Evolutionary conservation across 2,797 vertebrate genomes (phyloP), one percentile per base, ranked within the genome.

Genomic region (Liasis olivaceus): DNA sequence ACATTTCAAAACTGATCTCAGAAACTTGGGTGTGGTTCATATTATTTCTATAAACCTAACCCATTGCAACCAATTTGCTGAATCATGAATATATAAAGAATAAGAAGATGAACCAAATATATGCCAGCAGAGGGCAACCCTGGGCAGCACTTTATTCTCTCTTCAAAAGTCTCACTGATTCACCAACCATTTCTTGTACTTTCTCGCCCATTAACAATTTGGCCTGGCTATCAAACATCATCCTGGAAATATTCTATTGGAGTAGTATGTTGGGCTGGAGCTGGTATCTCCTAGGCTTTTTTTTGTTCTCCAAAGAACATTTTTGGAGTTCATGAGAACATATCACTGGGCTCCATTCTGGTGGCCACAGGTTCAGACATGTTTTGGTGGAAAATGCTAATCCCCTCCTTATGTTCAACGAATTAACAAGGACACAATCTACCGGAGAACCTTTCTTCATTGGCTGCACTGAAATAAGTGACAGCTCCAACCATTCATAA

Each of bases 21-120:
- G 92, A 86, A 89, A 88, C 69, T 64, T 62, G 90, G 92, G 89
- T 89, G 89, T 64, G 54, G 87, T 14, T 51, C 15, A 1, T 20
- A 9, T 64, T 11, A 59, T 60, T n/a, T 86, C 54, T 31, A 63
- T 88, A 89, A 77, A 89, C 54, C n/a, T 7, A 84, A 56, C 89
- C 59, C 36, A 31, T 24, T 13, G 20, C 28, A 26, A 64, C 85
- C 62, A 47, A 63, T 90, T 14, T 84, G 89, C 69, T 93, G 85
- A 90, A 87, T 66, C 92, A 90, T n/a, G 13, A 5, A 5, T 31
- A 17, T 54, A 22, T 51, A 58, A 26, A 69, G 63, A 54, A 36
- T 17, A 60, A n/a, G 31, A 2, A 58, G 47, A n/a, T 28, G n/a
- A 24, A 36, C 11, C 36, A 17, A 66, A 88, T 24, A 31, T 20